Conservation (phyloP, 2,888 invertebrate genomes). For the Spicauda simplicius region DNA sequence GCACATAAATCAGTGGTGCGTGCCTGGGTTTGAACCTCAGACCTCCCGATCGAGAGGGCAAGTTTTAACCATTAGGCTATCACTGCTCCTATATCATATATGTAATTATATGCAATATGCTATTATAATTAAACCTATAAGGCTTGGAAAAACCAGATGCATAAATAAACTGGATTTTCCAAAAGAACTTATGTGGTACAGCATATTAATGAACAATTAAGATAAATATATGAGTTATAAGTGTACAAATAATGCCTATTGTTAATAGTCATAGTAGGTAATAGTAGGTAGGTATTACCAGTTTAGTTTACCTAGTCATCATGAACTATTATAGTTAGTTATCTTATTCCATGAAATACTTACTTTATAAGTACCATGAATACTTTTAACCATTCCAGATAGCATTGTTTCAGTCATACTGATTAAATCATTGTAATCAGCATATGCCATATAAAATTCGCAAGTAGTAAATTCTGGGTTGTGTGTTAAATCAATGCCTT, state of each 20-base stretch:
- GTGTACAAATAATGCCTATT: neutral
- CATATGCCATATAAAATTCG: constrained; percentile 99
- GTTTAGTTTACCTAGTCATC: no score
- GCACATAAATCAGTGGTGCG: no score
- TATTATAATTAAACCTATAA: neutral
- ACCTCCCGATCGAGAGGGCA: no score
- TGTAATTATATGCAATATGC: no score
- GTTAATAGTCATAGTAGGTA: no score
- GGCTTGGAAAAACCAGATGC: neutral
- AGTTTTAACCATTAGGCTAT: no score
- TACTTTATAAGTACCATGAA: constrained; percentile 96
- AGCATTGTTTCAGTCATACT: constrained; percentile 95
- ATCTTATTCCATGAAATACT: constrained; percentile 38
- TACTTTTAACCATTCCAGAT: constrained; percentile 96
- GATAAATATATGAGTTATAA: neutral
- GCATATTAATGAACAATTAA: neutral
- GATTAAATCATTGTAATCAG: constrained; percentile 98
- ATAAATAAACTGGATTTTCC: neutral
- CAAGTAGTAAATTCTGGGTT: constrained; percentile 99
- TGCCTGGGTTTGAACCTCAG: no score
- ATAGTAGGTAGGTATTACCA: neutral
- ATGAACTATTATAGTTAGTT: no score
- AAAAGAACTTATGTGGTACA: neutral
- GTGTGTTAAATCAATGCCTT: constrained; percentile 99
- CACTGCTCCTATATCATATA: no score